Evolutionary conservation across 2,888 invertebrate species (phyloP).

Genomic region (Myopa tessellatipennis): DNA sequence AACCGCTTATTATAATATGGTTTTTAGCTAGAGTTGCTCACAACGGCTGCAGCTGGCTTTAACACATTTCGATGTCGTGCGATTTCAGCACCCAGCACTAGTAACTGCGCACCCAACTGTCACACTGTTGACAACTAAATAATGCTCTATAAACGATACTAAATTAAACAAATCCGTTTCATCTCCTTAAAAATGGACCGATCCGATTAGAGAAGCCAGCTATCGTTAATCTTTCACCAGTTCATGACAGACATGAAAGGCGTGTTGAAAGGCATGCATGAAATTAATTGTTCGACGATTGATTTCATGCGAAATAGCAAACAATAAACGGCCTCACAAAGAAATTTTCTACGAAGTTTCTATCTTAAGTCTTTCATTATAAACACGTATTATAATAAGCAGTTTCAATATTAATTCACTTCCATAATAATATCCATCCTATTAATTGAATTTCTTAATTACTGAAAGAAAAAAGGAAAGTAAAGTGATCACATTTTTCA

Average conservation of each 20-base stretch:
- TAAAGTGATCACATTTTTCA: no score
- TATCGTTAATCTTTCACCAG: constrained; percentile 7
- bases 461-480: no score
- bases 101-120: not conserved
- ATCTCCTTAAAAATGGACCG: not conserved
- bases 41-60: not conserved
- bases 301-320: no score
- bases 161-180: not conserved
- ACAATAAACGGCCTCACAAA: not conserved
- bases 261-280: not conserved
- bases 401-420: no score
- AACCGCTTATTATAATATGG: no score
- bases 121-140: not conserved
- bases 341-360: not conserved
- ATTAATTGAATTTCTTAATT: no score
- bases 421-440: no score
- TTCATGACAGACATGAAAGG: not conserved
- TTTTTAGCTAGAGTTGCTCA: not conserved
- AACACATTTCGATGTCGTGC: not conserved
- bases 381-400: no score
- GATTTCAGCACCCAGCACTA: not conserved
- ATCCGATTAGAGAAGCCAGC: not conserved
- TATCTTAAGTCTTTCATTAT: not conserved
- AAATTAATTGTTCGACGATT: not conserved
- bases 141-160: no score